Percentiles rank a stretch among this genome's conserved stretches.
phyloP scores from a whole-genome alignment of 2,888 invertebrate species.

The Tineola bisselliella region DNA sequence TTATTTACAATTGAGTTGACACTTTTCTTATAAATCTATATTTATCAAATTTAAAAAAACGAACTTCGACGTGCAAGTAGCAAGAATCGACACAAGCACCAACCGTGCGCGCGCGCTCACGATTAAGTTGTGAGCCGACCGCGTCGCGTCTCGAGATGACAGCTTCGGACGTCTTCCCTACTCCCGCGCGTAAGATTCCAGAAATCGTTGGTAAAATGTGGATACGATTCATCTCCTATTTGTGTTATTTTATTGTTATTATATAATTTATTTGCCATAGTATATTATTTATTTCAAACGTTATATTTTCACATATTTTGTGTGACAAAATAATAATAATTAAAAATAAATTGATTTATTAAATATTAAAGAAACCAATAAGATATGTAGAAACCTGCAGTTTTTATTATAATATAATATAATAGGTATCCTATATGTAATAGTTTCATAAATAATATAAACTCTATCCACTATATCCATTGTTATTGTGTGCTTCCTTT shows the following conservation, averaged over 20 bases:
- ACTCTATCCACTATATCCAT: not conserved
- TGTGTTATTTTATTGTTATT: not conserved
- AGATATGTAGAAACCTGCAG: too few relatives aligned
- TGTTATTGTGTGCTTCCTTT: not conserved
- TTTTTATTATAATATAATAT: too few relatives aligned
- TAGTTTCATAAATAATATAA: not conserved
- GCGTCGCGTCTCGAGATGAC: slow-evolving; percentile 29
- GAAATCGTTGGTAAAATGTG: not conserved
- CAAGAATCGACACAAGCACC: slow-evolving; percentile 18
- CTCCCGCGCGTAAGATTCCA: slow-evolving; percentile 7
- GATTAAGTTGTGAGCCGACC: slow-evolving; percentile 26
- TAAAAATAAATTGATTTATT: too few relatives aligned
- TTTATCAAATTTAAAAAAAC: not conserved
- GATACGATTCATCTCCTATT: too few relatives aligned
- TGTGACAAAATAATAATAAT: too few relatives aligned
- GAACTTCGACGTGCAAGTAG: not conserved
- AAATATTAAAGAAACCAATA: too few relatives aligned
- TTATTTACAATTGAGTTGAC: not conserved
- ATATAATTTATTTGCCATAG: not conserved
- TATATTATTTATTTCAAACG: not conserved
- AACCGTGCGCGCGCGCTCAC: slow-evolving; percentile 40
- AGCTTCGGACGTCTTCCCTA: slow-evolving; percentile 38
- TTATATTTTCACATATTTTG: not conserved
- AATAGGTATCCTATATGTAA: too few relatives aligned
- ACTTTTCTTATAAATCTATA: not conserved